A percentile compares a stretch with the other conserved stretches of the same genome.
Evolutionary conservation across 2,797 vertebrate genomes (phyloP).

Genomic region (Peromyscus attwateri): DNA sequence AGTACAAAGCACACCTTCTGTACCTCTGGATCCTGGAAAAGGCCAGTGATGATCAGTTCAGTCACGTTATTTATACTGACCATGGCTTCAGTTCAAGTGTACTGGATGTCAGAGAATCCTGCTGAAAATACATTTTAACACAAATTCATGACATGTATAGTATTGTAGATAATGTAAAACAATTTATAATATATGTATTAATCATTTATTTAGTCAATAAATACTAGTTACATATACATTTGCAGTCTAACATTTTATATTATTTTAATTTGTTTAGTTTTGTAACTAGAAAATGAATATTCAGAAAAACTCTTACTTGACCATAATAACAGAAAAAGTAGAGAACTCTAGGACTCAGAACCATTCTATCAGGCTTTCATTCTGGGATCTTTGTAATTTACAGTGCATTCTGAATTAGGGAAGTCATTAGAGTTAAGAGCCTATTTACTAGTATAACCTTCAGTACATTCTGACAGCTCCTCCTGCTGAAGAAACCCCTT

Average conservation of each 20-base stretch:
- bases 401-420: background rate
- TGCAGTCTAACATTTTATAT: background rate
- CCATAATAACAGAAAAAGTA: background rate
- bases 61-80: conserved; percentile 50
- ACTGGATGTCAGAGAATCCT: background rate
- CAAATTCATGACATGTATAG: background rate
- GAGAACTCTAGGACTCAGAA: background rate
- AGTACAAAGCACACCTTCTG: conserved; percentile 55
- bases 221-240: background rate
- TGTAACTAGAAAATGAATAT: background rate
- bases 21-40: conserved; percentile 52
- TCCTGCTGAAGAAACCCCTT: background rate
- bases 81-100: background rate
- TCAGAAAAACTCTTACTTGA: background rate
- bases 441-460: background rate
- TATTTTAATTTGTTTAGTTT: background rate
- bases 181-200: background rate
- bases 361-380: background rate
- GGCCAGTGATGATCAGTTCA: background rate
- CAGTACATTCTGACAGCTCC: background rate
- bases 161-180: background rate
- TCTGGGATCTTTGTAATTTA: background rate
- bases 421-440: background rate
- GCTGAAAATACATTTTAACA: background rate
- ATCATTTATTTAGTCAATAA: background rate